These are phyloP conservation scores for Aricia artaxerxes DNA, from an alignment of 2,888 invertebrate genomes.

Conservation along the genomic window DNA sequence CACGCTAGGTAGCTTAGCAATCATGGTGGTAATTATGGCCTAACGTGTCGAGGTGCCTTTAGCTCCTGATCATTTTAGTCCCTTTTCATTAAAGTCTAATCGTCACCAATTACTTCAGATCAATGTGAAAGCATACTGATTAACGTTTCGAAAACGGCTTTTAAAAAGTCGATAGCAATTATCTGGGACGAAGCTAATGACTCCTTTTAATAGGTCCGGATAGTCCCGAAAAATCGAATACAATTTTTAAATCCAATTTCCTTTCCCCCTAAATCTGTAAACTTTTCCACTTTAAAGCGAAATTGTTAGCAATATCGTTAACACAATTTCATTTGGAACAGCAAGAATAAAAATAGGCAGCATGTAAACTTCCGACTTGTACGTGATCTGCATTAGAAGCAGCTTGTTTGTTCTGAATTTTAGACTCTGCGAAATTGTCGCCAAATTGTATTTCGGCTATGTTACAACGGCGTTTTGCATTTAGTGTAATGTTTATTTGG, in stretches of 20 bases:
- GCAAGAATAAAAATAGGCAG: slow-evolving; percentile 44
- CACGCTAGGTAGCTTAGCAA: neutral
- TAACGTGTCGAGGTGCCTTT: neutral
- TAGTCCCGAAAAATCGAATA: slow-evolving; percentile 9
- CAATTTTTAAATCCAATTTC: slow-evolving; percentile 28
- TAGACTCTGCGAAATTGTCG: slow-evolving; percentile 52
- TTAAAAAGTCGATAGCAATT: slow-evolving; percentile 21
- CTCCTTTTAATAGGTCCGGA: slow-evolving; percentile 16
- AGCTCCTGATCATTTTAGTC: neutral
- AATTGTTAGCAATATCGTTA: slow-evolving; percentile 41
- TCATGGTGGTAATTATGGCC: neutral
- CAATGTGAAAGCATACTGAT: slow-evolving; percentile 3
- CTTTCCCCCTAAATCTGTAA: slow-evolving; percentile 25
- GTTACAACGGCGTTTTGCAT: slow-evolving; percentile 37
- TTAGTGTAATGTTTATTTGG: slow-evolving; percentile 18
- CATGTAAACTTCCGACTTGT: slow-evolving; percentile 42
- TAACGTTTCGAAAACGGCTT: slow-evolving; percentile 10
- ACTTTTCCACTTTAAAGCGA: slow-evolving; percentile 37
- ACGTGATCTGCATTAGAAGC: slow-evolving; percentile 46
- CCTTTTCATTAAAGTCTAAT: slow-evolving; percentile 1
- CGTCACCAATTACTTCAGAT: slow-evolving; percentile 16
- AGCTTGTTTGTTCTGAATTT: slow-evolving; percentile 49
- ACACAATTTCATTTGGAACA: slow-evolving; percentile 42
- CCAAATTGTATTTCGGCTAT: slow-evolving; percentile 49
- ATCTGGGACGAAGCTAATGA: slow-evolving; percentile 14